Conservation (phyloP, 2,888 invertebrate species). For the Odontocerum albicorne region DNA sequence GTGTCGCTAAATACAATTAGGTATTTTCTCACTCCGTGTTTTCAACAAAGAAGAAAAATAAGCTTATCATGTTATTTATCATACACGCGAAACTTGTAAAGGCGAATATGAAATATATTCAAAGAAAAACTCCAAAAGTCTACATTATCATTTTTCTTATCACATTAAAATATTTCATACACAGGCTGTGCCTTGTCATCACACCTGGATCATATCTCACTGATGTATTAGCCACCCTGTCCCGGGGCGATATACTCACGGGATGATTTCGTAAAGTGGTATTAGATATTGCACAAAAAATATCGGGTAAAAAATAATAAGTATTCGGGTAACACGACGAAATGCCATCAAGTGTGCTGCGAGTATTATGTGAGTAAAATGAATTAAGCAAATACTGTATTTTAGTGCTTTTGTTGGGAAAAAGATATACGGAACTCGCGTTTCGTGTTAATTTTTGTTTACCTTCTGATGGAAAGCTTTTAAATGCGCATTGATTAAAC, state of each 20-base stretch:
- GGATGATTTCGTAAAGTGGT: neutral
- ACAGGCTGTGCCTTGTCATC: constrained; percentile 14
- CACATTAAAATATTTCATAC: constrained; percentile 21
- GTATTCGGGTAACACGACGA: neutral
- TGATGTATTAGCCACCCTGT: constrained; percentile 24
- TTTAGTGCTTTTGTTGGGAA: constrained; percentile 7
- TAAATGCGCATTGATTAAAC: constrained; percentile 21
- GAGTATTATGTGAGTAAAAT: constrained; percentile 2
- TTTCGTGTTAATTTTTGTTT: constrained; percentile 26
- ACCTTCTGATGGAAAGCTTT: constrained; percentile 22
- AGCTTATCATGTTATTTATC: too few relatives aligned
- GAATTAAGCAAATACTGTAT: constrained; percentile 29
- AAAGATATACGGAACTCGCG: constrained; percentile 18
- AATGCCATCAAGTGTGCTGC: neutral
- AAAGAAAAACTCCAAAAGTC: neutral
- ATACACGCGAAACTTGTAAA: too few relatives aligned
- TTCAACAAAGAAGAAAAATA: too few relatives aligned
- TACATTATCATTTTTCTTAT: constrained; percentile 17
- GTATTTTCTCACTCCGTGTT: too few relatives aligned
- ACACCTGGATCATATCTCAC: constrained; percentile 33
- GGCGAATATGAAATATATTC: too few relatives aligned
- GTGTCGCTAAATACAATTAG: too few relatives aligned
- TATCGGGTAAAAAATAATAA: too few relatives aligned
- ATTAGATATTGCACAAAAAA: too few relatives aligned
- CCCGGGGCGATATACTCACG: neutral